Base-by-base conservation (phyloP, 92 coral and sea anemone species). In the Phenganax marumi region DNA sequence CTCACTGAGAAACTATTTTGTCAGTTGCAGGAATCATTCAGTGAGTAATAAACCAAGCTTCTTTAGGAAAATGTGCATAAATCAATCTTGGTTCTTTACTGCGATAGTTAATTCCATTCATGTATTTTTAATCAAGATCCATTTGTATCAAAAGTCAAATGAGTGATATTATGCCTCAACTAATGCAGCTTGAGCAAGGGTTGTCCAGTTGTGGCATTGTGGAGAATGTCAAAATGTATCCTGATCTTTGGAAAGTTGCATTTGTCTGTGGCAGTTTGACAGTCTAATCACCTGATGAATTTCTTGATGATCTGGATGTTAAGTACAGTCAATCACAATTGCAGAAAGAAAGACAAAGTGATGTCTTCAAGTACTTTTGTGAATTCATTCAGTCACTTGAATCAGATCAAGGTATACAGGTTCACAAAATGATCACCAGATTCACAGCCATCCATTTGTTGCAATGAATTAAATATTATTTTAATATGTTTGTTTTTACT, bases 161-260 rank as follows among this genome's bases (percentile, higher is more conserved):
- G 9, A 12, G 13, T 69, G 51, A 10, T 26, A 10, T 25, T 22
- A 69, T 69, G 75, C 75, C 75, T 22, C 50, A 69, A 69, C 75
- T 69, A 9, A 69, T 69, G 75, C 75, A 69, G 33, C 75, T 69
- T 26, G 17, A 69, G 51, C 13, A 69, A 22, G 75, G 75, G 14
- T 22, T 69, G 48, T 10, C 75, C 53, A 48, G 51, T 69, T 69
- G 75, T 69, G 75, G 51, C 11, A 19, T 69, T 0, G 3, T 69
- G 22, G 51, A 69, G 8, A 12, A 2, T 1, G 17, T 69, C 1
- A 33, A 33, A 33, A 69, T 8, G 51, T 69, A 18, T 69, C 75
- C 75, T 12, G 50, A 69, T 3, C 75, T 69, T 9, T 69, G 75
- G 75, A 33, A 22, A 69, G 14, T 19, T 0, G 52, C 52, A 1